Conservation (phyloP, 2,888 invertebrate genomes). For the Busseola fusca region DNA sequence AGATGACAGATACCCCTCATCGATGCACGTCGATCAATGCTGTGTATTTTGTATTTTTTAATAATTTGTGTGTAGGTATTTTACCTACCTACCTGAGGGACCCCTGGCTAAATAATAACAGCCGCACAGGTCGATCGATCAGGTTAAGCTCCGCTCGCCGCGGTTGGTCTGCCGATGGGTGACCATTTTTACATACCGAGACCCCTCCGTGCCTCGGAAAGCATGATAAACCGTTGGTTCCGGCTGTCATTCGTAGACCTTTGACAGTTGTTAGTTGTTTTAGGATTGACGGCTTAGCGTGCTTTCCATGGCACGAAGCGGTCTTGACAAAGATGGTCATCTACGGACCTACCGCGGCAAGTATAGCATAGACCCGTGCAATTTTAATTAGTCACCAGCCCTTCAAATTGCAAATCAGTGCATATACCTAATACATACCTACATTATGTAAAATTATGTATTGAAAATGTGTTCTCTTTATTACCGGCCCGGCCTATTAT, state of each 20-base stretch:
- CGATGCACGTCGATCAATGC: conserved; percentile 32
- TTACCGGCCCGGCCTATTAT: not conserved
- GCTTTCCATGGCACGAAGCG: too few relatives aligned
- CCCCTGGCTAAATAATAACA: not conserved
- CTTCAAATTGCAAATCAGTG: not conserved
- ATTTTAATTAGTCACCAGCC: not conserved
- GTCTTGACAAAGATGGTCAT: too few relatives aligned
- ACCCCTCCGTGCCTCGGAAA: too few relatives aligned
- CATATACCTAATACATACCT: too few relatives aligned
- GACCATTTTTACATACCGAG: too few relatives aligned
- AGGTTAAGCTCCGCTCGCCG: too few relatives aligned
- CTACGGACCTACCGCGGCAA: not conserved
- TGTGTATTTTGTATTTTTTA: conserved; percentile 15
- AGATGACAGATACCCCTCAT: conserved; percentile 40
- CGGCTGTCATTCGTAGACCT: too few relatives aligned
- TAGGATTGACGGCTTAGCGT: not conserved
- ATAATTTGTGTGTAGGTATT: conserved; percentile 10
- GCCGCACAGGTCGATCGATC: too few relatives aligned
- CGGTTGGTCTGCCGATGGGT: too few relatives aligned
- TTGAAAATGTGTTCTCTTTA: not conserved
- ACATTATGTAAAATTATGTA: not conserved
- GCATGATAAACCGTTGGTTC: too few relatives aligned
- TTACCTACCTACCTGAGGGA: too few relatives aligned
- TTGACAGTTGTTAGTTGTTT: too few relatives aligned
- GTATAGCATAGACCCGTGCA: not conserved